phyloP scores from a whole-genome alignment of 1,140 invertebrate species.

The Bathynomus jamesi region DNA sequence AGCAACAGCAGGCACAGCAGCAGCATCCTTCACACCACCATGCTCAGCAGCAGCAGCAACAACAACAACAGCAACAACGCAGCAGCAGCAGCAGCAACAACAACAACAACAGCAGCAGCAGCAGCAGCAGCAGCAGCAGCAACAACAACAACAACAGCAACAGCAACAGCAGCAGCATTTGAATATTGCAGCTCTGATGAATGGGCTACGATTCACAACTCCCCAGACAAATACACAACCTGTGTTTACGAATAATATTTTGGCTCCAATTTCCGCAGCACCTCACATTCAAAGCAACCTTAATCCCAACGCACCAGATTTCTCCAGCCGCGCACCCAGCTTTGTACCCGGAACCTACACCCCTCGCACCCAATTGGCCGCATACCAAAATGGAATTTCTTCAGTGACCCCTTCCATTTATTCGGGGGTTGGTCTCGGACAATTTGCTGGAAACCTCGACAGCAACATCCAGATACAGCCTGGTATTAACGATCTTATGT shows the following conservation, averaged over 20 bases:
- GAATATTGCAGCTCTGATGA: conserved; percentile 28
- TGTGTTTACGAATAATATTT: conserved; percentile 32
- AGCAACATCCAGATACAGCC: conserved; percentile 6
- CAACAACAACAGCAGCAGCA: conserved; percentile 28
- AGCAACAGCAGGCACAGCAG: conserved; percentile 41
- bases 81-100: conserved; percentile 20
- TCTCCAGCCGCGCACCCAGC: conserved; percentile 25
- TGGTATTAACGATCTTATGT: conserved; percentile 17
- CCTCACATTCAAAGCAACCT: conserved; percentile 36
- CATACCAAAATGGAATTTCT: conserved; percentile 29
- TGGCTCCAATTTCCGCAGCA: conserved; percentile 32
- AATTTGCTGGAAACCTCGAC: conserved; percentile 23
- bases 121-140: conserved; percentile 23
- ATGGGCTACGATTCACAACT: conserved; percentile 35
- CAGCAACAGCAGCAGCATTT: conserved; percentile 17
- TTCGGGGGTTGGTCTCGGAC: conserved; percentile 23
- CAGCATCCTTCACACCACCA: conserved; percentile 21
- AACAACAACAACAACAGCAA: conserved; percentile 15
- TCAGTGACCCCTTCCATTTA: conserved; percentile 26
- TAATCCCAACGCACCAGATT: conserved; percentile 37
- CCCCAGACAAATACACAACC: conserved; percentile 36
- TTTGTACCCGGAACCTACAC: conserved; percentile 32
- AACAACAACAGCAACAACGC: conserved; percentile 9
- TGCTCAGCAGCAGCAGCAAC: conserved; percentile 4
- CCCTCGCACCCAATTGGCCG: conserved; percentile 29